A percentile compares a stretch with the other conserved stretches of the same genome.
Evolutionary conservation across 2,888 invertebrate species (phyloP).

Genomic region (Drosophila infuscata): DNA sequence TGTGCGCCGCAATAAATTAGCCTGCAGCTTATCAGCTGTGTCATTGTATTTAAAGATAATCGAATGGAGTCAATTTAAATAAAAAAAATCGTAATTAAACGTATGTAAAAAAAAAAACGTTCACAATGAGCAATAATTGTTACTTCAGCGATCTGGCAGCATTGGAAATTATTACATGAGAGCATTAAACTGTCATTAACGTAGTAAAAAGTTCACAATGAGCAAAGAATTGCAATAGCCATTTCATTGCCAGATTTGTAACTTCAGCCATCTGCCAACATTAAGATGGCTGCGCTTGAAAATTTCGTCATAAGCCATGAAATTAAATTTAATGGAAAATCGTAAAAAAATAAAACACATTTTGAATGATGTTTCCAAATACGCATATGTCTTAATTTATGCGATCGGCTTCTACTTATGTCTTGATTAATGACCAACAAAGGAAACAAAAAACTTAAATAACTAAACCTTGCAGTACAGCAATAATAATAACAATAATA

Average conservation of each 20-base stretch:
- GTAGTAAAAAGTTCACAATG: not conserved
- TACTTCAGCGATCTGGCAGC: not conserved
- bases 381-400: not conserved
- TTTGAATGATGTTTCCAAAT: not conserved
- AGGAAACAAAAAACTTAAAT: not conserved
- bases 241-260: conserved; percentile 4
- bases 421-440: not conserved
- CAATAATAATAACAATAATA: not conserved
- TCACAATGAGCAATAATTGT: not conserved
- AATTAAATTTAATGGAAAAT: not conserved
- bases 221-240: not conserved
- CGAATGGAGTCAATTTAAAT: not conserved
- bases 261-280: not conserved
- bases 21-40: conserved; percentile 25
- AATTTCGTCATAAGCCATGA: not conserved
- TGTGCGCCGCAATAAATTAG: conserved; percentile 18
- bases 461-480: not conserved
- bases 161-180: not conserved
- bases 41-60: not conserved
- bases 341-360: not conserved
- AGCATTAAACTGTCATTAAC: not conserved
- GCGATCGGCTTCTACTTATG: not conserved
- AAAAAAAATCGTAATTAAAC: not conserved
- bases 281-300: not conserved
- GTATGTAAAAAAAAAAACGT: not conserved